Base-by-base conservation (phyloP, 2,888 invertebrate species). In the Molorchus minor region DNA sequence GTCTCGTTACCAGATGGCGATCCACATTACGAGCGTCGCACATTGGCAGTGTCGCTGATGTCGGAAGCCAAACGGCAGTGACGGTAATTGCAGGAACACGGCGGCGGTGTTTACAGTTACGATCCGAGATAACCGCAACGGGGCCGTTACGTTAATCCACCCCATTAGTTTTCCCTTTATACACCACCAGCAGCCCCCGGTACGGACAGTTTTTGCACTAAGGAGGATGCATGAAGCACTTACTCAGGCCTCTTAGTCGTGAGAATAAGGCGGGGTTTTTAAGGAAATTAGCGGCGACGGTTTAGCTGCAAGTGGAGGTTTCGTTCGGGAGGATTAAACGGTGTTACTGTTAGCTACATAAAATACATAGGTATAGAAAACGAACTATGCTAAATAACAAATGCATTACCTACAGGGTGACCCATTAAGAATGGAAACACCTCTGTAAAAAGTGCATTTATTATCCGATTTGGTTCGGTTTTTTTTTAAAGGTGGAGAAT, bases 141-240 rank as follows among this genome's bases (percentile, higher is more conserved):
- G 64, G 59, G 66, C 67, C 64, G 66, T 68, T 68, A 64, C 58
- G 62, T 67, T 70, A 71, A 70, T 70, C 71, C 69, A 56, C 60
- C 45, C 65, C 67, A 69, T 70, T 70, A 68, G 56, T 65, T 63
- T 66, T 61, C 47, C 38, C 65, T 62, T 62, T 62, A 62, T 56
- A 61, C 51, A 56, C 58, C 49, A 43, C 25, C 4, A 5, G 8
- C 25, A 25, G 5, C 4, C 25, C 4, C 25, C 8, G 25, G 25
- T 3, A 12, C 45, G 56, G 25, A 58, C 49, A 52, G 25, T 29
- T 44, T 43, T 35, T 25, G 17, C 30, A 43, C 19, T 30, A 30
- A n/a, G 45, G 15, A 45, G 45, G 15, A 12, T 43, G 25, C 43
- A 19, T 15, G 13, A 43, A 13, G 25, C 43, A 20, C 15, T 15